Evolutionary conservation across 2,888 invertebrate genomes (phyloP).

Genomic region (Polietes domitor): DNA sequence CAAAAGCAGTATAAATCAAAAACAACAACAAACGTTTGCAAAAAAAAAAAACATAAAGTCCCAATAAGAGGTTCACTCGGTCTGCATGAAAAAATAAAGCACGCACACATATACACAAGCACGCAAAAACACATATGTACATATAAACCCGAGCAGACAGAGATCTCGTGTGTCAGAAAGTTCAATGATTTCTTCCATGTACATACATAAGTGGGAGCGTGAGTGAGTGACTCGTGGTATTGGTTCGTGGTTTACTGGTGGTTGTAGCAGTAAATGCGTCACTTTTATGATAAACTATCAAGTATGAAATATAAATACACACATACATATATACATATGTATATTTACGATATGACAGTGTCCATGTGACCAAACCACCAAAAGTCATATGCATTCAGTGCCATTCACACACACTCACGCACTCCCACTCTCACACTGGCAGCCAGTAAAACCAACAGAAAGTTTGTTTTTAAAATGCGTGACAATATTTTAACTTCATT

Average conservation of each 20-base stretch:
- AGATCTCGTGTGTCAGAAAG: not conserved
- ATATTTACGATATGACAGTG: not conserved
- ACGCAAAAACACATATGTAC: not conserved
- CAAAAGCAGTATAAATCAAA: constrained; percentile 57
- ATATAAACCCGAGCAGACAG: not conserved
- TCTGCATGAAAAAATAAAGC: not conserved
- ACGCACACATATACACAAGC: not conserved
- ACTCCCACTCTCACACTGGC: not conserved
- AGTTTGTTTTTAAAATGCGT: not conserved
- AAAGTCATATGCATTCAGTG: constrained; percentile 20
- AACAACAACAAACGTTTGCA: constrained; percentile 1
- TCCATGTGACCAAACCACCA: constrained; percentile 10
- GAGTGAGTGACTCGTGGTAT: constrained; percentile 1
- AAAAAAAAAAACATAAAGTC: constrained; percentile 8
- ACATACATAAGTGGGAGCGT: not conserved
- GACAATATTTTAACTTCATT: constrained; percentile 25
- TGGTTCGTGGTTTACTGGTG: not conserved
- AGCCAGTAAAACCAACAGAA: constrained; percentile 17
- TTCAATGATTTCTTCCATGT: not conserved
- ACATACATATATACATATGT: not conserved
- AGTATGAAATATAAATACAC: not conserved
- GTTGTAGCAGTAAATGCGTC: constrained; percentile 26
- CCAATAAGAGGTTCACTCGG: not conserved
- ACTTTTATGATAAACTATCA: constrained; percentile 36
- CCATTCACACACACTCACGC: not conserved